phyloP scores from a whole-genome alignment of 2,888 invertebrate genomes.

The Lypha dubia region DNA sequence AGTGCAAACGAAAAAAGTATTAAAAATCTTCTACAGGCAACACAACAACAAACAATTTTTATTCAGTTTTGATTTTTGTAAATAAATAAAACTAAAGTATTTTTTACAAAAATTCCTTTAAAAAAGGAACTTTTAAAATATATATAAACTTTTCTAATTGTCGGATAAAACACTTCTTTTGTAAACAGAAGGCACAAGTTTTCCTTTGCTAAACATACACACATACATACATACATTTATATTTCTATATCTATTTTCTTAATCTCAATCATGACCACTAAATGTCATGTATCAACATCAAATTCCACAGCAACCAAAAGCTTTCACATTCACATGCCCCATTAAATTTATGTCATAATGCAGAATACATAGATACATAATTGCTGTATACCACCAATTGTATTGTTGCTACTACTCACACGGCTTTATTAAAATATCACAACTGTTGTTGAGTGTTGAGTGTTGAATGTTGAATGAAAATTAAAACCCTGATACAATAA shows the following conservation, averaged over 20 bases:
- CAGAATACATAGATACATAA: neutral
- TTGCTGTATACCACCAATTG: neutral
- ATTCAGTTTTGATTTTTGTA: no score
- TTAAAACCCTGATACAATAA: constrained; percentile 4
- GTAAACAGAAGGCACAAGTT: neutral
- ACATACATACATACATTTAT: no score
- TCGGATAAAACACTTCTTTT: neutral
- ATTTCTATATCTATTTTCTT: no score
- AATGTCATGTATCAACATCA: neutral
- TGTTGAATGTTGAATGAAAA: constrained; percentile 1
- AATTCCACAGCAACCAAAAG: neutral
- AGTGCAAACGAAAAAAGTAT: no score
- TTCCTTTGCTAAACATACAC: neutral
- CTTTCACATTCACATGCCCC: neutral
- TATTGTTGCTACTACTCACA: neutral
- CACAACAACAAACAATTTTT: no score
- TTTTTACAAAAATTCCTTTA: no score
- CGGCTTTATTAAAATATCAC: neutral
- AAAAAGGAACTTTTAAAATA: no score
- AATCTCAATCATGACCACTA: no score
- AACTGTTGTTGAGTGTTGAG: neutral
- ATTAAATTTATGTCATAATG: neutral
- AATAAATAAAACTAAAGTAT: neutral
- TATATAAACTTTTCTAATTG: no score
- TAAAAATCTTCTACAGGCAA: no score